Base-by-base conservation (phyloP, 2,797 vertebrate species). In the Alcedo atthis region DNA sequence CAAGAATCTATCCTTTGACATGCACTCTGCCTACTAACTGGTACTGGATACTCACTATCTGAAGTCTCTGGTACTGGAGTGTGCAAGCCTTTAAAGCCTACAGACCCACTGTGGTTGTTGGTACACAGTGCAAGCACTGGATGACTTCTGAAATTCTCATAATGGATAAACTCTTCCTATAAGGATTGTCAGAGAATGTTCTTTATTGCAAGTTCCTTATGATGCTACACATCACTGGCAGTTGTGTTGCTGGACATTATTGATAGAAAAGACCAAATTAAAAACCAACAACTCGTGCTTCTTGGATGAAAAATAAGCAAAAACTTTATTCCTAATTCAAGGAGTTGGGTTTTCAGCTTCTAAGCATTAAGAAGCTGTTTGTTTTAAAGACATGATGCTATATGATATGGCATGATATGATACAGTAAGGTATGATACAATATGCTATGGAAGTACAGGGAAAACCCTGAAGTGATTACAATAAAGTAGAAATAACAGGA, bases 251-350 rank as follows among this genome's bases (percentile, higher is more conserved):
- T 43, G 24, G 22, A 48, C 5, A 16, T 46, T 55, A 28, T 48
- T 67, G 14, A 17, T 57, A 49, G 21, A 30, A 48, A 85, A 37
- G 19, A 70, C 1, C 24, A 69, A 54, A 85, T 35, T 26, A 70
- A 42, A 33, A 70, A 22, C 16, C 10, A 46, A 16, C 11, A 46
- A 15, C 20, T 61, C 13, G 3, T 2, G 5, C 3, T 51, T 85
- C 57, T 82, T 74, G 33, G 68, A 43, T 4, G 9, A 19, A 77
- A 89, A 66, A 26, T 4, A 66, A 73, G 37, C 0, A 13, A 82
- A 85, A 62, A 54, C 37, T 96, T 96, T 93, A 95, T 96, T 96
- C 5, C 2, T 42, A 45, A 49, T 33, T 70, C 62, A 85, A 61
- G 11, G 4, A 67, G 8, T 3, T 57, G 17, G 25, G 9, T 51